Evolutionary conservation across 2,113 vertebrate genomes (phyloP), one percentile per base, ranked within the genome.

Genomic region (Phainopepla nitens): DNA sequence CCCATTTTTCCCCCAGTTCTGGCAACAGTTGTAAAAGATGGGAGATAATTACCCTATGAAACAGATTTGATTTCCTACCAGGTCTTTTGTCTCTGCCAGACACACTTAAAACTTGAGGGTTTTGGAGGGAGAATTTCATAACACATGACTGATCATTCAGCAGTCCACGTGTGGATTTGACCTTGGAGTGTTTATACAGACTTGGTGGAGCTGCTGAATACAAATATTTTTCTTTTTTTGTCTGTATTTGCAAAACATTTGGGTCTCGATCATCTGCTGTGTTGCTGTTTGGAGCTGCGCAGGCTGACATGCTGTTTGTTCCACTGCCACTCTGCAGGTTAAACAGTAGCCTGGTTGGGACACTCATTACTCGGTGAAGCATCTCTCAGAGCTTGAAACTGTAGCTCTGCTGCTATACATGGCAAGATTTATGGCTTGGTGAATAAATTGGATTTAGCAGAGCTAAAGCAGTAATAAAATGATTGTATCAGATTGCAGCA

Each of bases 381-480:
- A 42, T 65, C 77, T 89, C 73, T 51, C 64, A 13, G 60, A 82
- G 75, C 49, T 93, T 54, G 57, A 72, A 82, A 76, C 51, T n/a
- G 60, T 17, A 65, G 68, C 81, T 53, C 36, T 87, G 62, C 65
- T 94, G 69, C 49, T 68, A 10, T 57, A 61, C 24, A 28, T 2
- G 5, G n/a, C 65, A 94, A 84, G 88, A 90, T 95, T 90, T 87
- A 91, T 94, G 76, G 47, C 88, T 60, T 93, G 58, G 20, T 51
- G 39, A 35, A 79, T 94, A 89, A 96, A 91, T 51, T 84, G 5
- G 57, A 70, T 93, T 97, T 93, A 92, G 45, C 66, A 65, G 70
- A 93, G 47, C 71, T 77, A 77, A 88, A 94, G 57, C 61, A 83
- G 27, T 92, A 83, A 92, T 96, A 81, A 93, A 96, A 94, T 90